phyloP scores from a whole-genome alignment of 1,140 invertebrate genomes.

The Diabrotica virgifera region DNA sequence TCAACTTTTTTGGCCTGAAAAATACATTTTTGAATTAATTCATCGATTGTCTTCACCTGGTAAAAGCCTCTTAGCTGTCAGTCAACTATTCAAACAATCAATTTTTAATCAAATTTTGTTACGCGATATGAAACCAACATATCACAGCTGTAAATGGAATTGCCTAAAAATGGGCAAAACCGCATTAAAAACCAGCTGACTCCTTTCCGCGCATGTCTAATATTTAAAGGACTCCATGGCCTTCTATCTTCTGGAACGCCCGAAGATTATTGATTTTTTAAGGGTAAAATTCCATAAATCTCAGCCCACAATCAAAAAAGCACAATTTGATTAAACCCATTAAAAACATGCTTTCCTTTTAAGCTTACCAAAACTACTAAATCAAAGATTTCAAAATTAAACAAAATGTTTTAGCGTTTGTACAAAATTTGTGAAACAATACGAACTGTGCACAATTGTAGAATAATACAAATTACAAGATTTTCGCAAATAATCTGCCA shows the following conservation, averaged over 20 bases:
- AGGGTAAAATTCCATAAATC: slow-evolving; percentile 13
- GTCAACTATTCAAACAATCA: slow-evolving; percentile 19
- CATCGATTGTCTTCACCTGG: not conserved
- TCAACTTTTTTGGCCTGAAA: slow-evolving; percentile 45
- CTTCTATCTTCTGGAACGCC: slow-evolving; percentile 37
- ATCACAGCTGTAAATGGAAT: slow-evolving; percentile 30
- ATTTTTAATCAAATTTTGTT: not conserved
- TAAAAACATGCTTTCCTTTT: not conserved
- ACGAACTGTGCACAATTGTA: slow-evolving; percentile 23
- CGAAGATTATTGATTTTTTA: slow-evolving; percentile 44
- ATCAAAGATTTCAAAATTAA: too few species aligned
- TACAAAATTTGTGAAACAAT: slow-evolving; percentile 18
- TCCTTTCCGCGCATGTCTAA: slow-evolving; percentile 27
- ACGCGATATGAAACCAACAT: slow-evolving; percentile 22
- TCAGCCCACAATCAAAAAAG: slow-evolving; percentile 10
- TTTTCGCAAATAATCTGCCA: not conserved
- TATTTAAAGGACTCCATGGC: slow-evolving; percentile 22
- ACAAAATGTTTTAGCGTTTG: not conserved
- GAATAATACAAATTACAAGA: too few species aligned
- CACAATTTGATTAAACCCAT: not conserved
- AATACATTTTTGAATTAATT: not conserved
- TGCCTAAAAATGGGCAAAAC: slow-evolving; percentile 28
- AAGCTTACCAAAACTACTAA: too few species aligned
- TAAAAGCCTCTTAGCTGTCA: slow-evolving; percentile 22
- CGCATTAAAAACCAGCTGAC: slow-evolving; percentile 38